Percentiles rank a stretch among this genome's conserved stretches.
Conservation (phyloP, 2,797 vertebrate species). For the Anniella stebbinsi region DNA sequence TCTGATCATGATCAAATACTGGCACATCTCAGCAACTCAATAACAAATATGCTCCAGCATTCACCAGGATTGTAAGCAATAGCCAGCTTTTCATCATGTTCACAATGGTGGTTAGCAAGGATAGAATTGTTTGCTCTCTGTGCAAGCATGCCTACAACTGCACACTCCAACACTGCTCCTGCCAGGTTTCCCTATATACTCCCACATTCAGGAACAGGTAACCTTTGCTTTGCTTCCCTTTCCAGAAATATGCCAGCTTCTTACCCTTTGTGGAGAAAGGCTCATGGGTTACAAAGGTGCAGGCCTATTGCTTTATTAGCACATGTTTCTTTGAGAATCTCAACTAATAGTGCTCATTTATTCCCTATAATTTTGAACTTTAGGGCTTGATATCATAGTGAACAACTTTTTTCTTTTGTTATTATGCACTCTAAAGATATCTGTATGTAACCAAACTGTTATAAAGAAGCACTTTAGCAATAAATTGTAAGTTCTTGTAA, state of each 20-base stretch:
- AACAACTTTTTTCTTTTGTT: background rate
- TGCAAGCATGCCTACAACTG: background rate
- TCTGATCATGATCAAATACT: constrained; percentile 7
- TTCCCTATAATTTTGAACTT: background rate
- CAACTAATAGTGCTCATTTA: background rate
- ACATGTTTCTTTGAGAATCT: background rate
- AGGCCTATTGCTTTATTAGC: background rate
- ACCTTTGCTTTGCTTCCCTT: background rate
- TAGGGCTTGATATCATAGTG: background rate
- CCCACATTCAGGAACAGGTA: background rate
- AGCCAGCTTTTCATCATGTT: constrained; percentile 1
- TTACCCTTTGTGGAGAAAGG: background rate
- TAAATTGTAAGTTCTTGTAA: background rate
- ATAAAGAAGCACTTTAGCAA: background rate
- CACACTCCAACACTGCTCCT: background rate
- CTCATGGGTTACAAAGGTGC: background rate
- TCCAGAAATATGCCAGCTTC: background rate
- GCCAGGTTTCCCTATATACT: too few species aligned
- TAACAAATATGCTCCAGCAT: background rate
- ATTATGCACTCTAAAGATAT: background rate
- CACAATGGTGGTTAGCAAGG: background rate
- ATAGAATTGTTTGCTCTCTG: background rate
- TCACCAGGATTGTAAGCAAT: background rate
- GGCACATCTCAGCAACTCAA: background rate
- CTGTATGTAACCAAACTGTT: background rate